Conservation (phyloP, 1,140 invertebrate species). For the Diachasma alloeum region DNA sequence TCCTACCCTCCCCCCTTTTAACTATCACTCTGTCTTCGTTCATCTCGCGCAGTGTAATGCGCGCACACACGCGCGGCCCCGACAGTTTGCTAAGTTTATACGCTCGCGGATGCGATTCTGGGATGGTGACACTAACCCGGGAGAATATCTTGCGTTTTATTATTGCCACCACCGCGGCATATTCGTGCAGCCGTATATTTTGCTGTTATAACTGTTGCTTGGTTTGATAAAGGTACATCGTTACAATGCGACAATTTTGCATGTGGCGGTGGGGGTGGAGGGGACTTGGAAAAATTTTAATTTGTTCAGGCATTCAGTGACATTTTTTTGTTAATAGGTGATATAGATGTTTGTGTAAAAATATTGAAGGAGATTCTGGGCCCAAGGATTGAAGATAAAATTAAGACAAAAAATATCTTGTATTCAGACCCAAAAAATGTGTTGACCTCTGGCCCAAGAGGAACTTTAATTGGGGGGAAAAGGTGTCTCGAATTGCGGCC, state of each 20-base stretch:
- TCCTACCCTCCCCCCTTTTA: background rate
- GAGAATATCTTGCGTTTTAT: conserved; percentile 7
- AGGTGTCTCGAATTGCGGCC: no score
- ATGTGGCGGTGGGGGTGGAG: background rate
- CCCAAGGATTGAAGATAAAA: no score
- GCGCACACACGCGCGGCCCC: background rate
- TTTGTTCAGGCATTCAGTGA: no score
- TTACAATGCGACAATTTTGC: background rate
- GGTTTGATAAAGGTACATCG: background rate
- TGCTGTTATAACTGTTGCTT: background rate
- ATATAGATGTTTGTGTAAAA: no score
- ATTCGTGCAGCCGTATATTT: background rate
- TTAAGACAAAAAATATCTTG: no score
- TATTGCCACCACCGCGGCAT: background rate
- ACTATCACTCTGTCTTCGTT: background rate
- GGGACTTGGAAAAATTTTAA: background rate
- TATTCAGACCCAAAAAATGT: no score
- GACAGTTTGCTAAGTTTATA: conserved; percentile 31
- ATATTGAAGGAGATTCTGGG: no score
- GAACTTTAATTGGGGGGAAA: no score
- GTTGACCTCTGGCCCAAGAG: no score
- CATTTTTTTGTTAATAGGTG: no score
- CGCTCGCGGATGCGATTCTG: conserved; percentile 8
- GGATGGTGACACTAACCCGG: background rate
- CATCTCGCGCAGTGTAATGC: background rate